Base-by-base conservation (phyloP, 92 coral and sea anemone species). In the Siderastrea siderea region DNA sequence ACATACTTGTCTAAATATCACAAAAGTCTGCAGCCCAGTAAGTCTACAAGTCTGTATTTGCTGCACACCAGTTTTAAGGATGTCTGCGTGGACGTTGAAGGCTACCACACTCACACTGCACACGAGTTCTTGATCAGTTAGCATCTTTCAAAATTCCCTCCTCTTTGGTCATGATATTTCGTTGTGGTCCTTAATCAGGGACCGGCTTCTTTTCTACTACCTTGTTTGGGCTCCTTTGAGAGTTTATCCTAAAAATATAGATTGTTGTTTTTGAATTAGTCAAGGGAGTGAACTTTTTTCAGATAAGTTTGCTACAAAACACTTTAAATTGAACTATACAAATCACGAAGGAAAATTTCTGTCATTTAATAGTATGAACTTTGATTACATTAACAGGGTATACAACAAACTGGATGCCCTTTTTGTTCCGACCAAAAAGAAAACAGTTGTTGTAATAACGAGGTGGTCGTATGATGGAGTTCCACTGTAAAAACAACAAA, bases 91-190 rank as follows among this genome's bases (percentile, higher is more conserved):
- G n/a, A n/a, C 16, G 3, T 60, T 3, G 16, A 60, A 60, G 64
- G 64, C 64, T 0, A 13, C 15, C 8, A 9, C 14, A 60, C 38
- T 26, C 65, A 3, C 65, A 60, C 65, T 65, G 44, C 70, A 26
- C 70, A 26, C 44, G n/a, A n/a, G 43, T 65, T 65, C 43, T 65
- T 65, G 44, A 65, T 16, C 26, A 26, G 46, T 65, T 65, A 7
- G 48, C 8, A 14, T 69, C 53, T 69, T 69, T 69, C 17, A 69
- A 46, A 69, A 69, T 69, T 46, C 74, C 16, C 74, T 69, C 46
- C 6, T 69, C 51, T 69, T 69, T 69, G 14, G 74, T 69, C 17
- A 46, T 69, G 52, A 3, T 69, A 5, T 46, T 47, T 69, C n/a
- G 17, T 46, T 12, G 51, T 45, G n/a, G 4, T 69, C 52, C 74